Evolutionary conservation across 1,140 invertebrate genomes (phyloP).

Genomic region (Drosophila tsacasi): DNA sequence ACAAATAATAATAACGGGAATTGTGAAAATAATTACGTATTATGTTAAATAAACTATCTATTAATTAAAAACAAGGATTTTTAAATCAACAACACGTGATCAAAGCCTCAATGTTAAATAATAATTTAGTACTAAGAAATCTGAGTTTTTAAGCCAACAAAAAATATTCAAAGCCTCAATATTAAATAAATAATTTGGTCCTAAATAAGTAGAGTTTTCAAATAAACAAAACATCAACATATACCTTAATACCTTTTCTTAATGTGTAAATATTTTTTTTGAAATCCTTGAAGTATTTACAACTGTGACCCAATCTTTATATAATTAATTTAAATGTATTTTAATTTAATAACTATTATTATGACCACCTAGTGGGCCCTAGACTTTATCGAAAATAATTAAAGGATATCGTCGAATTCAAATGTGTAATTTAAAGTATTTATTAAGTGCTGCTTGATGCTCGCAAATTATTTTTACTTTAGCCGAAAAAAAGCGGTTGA

Average conservation of each 20-base stretch:
- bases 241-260: neutral
- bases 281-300: no score
- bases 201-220: neutral
- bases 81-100: neutral
- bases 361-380: fast-evolving
- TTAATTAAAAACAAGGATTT: neutral
- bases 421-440: constrained; percentile 5
- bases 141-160: neutral
- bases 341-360: neutral
- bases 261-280: neutral
- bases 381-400: neutral
- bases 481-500: constrained; percentile 15
- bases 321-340: neutral
- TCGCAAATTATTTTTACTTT: constrained; percentile 29
- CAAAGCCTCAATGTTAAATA: neutral
- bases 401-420: constrained; percentile 1
- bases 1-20: no score
- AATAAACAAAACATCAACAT: neutral
- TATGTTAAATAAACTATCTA: neutral
- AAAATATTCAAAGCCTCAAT: no score
- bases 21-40: no score
- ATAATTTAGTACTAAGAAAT: neutral
- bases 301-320: neutral
- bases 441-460: constrained; percentile 11
- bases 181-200: no score